phyloP scores from a whole-genome alignment of 2,113 vertebrate genomes.

The Ammodramus savannarum region DNA sequence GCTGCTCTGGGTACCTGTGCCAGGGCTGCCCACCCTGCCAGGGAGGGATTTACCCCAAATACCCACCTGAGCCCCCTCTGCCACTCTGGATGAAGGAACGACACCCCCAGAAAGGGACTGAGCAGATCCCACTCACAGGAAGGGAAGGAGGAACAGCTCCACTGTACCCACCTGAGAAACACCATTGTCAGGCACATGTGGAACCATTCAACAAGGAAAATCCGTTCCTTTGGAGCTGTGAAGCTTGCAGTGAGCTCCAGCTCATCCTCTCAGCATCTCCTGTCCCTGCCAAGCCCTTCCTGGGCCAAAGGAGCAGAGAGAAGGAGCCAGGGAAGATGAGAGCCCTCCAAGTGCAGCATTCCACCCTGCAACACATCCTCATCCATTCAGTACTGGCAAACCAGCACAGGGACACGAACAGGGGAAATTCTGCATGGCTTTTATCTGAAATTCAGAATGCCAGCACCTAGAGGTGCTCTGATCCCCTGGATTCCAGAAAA shows the following conservation, averaged over 20 bases:
- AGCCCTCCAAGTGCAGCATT: neutral
- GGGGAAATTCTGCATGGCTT: neutral
- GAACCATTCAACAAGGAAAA: neutral
- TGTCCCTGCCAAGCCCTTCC: neutral
- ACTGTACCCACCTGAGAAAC: neutral
- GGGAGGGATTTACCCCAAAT: neutral
- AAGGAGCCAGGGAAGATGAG: neutral
- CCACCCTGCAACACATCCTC: neutral
- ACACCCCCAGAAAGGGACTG: neutral
- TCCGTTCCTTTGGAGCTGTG: neutral
- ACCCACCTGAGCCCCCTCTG: neutral
- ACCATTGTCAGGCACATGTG: neutral
- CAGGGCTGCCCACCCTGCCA: neutral
- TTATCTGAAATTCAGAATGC: fast-evolving
- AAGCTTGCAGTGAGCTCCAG: neutral
- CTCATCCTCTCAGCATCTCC: neutral
- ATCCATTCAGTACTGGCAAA: neutral
- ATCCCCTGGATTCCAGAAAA: neutral
- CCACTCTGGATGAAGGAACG: neutral
- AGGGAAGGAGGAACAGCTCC: neutral
- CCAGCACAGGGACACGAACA: neutral
- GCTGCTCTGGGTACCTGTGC: neutral
- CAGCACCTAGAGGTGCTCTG: neutral
- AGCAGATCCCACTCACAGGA: fast-evolving
- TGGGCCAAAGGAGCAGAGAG: neutral